phyloP scores from a whole-genome alignment of 2,888 invertebrate genomes.

The Teleiodes luculella region DNA sequence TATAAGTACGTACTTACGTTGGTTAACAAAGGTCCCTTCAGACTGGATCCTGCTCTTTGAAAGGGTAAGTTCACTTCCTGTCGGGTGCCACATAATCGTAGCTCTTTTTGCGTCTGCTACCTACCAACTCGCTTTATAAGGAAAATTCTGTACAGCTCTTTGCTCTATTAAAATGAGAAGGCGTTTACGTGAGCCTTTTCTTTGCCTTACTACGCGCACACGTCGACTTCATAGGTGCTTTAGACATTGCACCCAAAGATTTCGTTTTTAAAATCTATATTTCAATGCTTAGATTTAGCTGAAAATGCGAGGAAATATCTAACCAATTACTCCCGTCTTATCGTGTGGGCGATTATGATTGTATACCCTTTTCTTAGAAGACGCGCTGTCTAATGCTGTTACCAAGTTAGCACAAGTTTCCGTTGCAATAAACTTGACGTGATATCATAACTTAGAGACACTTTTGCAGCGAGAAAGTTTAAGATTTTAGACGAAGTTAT shows the following conservation, averaged over 20 bases:
- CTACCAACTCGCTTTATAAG: slow-evolving; percentile 30
- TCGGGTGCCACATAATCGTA: slow-evolving; percentile 38
- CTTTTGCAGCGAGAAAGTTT: slow-evolving; percentile 13
- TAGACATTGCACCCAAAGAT: no score
- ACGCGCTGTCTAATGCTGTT: not conserved
- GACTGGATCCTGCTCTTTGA: slow-evolving; percentile 35
- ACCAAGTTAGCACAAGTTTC: slow-evolving; percentile 16
- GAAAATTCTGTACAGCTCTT: slow-evolving; percentile 32
- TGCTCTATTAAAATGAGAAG: slow-evolving; percentile 31
- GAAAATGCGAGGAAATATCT: no score
- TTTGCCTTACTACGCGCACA: slow-evolving; percentile 20
- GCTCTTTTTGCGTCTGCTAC: slow-evolving; percentile 37
- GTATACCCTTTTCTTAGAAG: not conserved
- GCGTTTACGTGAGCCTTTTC: slow-evolving; percentile 28
- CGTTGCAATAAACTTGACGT: slow-evolving; percentile 26
- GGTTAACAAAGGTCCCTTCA: slow-evolving; percentile 37
- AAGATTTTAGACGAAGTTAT: slow-evolving; percentile 16
- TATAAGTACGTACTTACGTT: slow-evolving; percentile 22
- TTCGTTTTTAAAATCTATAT: no score
- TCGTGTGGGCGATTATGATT: not conserved
- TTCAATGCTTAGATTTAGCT: no score
- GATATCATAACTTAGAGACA: slow-evolving; percentile 22
- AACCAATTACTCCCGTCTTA: not conserved
- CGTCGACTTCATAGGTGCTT: no score
- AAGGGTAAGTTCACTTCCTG: slow-evolving; percentile 29